A percentile compares a stretch with the other conserved stretches of the same genome.
Conservation (phyloP, 2,797 vertebrate genomes). For the Galago senegalensis region DNA sequence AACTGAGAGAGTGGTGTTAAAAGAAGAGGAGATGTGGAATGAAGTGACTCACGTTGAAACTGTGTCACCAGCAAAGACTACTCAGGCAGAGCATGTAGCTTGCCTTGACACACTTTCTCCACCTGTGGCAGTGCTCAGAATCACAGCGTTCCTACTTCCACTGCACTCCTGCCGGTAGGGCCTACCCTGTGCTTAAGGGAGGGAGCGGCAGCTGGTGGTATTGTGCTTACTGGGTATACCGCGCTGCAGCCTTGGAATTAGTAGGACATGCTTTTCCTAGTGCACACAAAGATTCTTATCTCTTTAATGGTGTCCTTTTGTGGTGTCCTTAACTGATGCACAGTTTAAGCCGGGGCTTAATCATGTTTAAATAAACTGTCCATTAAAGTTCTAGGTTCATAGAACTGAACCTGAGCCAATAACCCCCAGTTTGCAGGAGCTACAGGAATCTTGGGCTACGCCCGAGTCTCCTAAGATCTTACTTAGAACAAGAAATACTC, state of each 20-base stretch:
- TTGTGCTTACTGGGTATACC: constrained; percentile 25
- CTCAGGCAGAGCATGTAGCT: not conserved
- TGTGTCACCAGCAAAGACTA: not conserved
- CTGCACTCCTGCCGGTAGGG: not conserved
- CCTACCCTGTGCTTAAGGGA: not conserved
- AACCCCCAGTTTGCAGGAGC: not conserved
- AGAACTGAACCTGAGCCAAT: not conserved
- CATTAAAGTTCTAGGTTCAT: constrained; percentile 23
- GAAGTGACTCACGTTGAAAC: not conserved
- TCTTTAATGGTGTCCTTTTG: not conserved
- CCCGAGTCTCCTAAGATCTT: not conserved
- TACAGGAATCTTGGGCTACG: not conserved
- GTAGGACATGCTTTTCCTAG: not conserved
- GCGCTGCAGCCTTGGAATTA: constrained; percentile 8
- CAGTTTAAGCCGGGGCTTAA: not conserved
- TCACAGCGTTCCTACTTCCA: not conserved
- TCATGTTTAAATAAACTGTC: constrained; percentile 34
- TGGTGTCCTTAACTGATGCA: not conserved
- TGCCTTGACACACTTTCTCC: not conserved
- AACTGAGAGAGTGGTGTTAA: not conserved
- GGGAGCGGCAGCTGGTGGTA: not conserved
- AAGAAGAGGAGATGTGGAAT: not conserved
- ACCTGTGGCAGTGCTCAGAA: not conserved
- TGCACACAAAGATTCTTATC: not conserved
- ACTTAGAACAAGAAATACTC: not conserved